Evolutionary conservation across 1,140 invertebrate species (phyloP).

Genomic region (Platyura marginata): DNA sequence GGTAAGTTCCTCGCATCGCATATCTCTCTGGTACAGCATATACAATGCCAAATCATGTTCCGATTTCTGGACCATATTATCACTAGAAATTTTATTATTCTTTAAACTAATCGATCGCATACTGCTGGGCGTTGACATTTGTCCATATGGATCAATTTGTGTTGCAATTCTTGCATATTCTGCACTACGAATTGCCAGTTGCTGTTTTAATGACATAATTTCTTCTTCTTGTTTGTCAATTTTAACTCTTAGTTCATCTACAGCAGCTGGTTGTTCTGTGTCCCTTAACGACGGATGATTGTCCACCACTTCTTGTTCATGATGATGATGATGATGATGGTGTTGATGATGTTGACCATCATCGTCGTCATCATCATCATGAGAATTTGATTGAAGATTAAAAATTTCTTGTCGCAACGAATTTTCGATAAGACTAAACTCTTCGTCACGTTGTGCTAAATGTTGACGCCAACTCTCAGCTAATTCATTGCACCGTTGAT

Average conservation of each 20-base stretch:
- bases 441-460: slow-evolving; percentile 33
- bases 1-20: slow-evolving; percentile 75
- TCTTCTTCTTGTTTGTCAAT: slow-evolving; percentile 45
- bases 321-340: background rate
- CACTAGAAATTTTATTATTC: slow-evolving; percentile 7
- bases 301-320: background rate
- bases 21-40: slow-evolving; percentile 71
- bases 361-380: background rate
- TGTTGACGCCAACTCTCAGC: slow-evolving; percentile 45
- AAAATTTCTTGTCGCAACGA: slow-evolving; percentile 27
- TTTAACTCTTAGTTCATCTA: slow-evolving; percentile 10
- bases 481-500: slow-evolving; percentile 40
- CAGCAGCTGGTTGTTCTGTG: background rate
- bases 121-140: slow-evolving; percentile 1
- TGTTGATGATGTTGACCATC: background rate
- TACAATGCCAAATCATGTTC: slow-evolving; percentile 69
- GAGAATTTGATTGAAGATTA: slow-evolving; percentile 7
- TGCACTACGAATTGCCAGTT: slow-evolving; percentile 32
- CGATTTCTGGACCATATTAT: slow-evolving; percentile 25
- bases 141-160: slow-evolving; percentile 21
- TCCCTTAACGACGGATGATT: too few relatives aligned
- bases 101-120: slow-evolving; percentile 9
- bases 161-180: slow-evolving; percentile 23
- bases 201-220: slow-evolving; percentile 41
- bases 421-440: slow-evolving; percentile 31